phyloP scores from a whole-genome alignment of 2,113 vertebrate species.

The Thamnaconus septentrionalis region DNA sequence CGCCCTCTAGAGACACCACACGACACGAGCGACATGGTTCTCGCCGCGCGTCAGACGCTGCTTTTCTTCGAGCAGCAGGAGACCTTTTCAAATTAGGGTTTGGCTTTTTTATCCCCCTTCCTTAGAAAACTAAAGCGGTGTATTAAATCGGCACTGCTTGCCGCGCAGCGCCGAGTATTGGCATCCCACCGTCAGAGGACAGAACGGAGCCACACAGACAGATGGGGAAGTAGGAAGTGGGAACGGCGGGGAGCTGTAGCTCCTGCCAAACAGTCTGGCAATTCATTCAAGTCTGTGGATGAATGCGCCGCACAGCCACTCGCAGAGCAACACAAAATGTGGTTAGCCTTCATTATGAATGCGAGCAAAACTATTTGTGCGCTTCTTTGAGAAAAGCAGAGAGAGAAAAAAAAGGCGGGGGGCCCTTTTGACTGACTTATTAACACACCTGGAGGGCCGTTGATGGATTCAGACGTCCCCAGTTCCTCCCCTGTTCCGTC shows the following conservation, averaged over 20 bases:
- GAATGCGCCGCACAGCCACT: slow-evolving; percentile 20
- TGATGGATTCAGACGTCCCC: slow-evolving; percentile 16
- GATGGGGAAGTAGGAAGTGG: slow-evolving; percentile 56
- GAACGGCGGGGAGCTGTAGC: slow-evolving; percentile 36
- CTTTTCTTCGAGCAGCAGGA: neutral
- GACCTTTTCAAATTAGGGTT: neutral
- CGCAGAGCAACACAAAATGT: neutral
- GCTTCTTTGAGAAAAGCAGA: neutral
- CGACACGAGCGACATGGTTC: too few relatives aligned
- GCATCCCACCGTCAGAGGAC: slow-evolving; percentile 35
- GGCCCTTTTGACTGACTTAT: too few relatives aligned
- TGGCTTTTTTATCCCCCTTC: neutral
- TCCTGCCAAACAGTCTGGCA: slow-evolving; percentile 37
- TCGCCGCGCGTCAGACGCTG: neutral
- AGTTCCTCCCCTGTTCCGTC: slow-evolving; percentile 29
- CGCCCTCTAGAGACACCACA: too few relatives aligned
- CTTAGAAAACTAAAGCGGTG: too few relatives aligned
- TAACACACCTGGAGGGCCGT: slow-evolving; percentile 52
- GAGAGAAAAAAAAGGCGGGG: neutral
- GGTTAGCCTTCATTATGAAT: neutral
- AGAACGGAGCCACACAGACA: slow-evolving; percentile 25
- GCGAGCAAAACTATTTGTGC: too few relatives aligned
- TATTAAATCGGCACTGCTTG: too few relatives aligned
- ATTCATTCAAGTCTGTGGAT: slow-evolving; percentile 44
- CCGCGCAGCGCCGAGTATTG: slow-evolving; percentile 25